Conservation (phyloP, 2,113 vertebrate species). For the Siniperca knerii region DNA sequence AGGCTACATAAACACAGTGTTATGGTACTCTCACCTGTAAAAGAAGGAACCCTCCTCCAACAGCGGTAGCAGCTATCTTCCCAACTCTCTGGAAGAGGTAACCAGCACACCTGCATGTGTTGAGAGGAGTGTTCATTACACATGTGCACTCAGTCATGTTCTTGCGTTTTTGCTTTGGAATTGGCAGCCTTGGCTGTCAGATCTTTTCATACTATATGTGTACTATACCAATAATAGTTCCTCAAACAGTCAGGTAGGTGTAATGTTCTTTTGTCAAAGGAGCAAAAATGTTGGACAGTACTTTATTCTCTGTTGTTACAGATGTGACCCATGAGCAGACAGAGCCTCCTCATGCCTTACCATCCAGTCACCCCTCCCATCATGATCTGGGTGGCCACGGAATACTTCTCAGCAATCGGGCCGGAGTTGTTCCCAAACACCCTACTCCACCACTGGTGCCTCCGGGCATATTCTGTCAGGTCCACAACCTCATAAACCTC, state of each 20-base stretch:
- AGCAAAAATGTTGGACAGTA: not conserved
- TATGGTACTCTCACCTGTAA: constrained; percentile 87
- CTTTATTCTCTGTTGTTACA: not conserved
- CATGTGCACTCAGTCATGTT: not conserved
- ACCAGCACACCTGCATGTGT: constrained; percentile 92
- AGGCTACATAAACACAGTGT: not conserved
- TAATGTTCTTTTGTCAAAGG: not conserved
- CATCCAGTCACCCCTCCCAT: constrained; percentile 98
- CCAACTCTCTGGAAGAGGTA: constrained; percentile 99
- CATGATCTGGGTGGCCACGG: constrained; percentile 95
- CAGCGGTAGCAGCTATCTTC: constrained; percentile 95
- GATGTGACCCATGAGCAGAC: not conserved
- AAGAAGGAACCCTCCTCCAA: constrained; percentile 96
- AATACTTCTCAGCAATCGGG: constrained; percentile 97
- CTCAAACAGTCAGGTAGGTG: not conserved
- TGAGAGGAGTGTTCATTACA: not conserved
- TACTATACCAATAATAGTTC: not conserved
- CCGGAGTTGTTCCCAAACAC: constrained; percentile 94
- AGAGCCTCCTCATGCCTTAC: constrained; percentile 78
- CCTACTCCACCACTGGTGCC: constrained; percentile 96
- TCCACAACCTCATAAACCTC: constrained; percentile 96
- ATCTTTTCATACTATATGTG: not conserved
- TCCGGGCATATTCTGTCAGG: constrained; percentile 94
- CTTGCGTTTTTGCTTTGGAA: not conserved
- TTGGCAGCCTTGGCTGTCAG: not conserved